These are phyloP conservation scores for Semnornis frantzii DNA, from an alignment of 2,113 vertebrate species.

Conservation along the genomic window DNA sequence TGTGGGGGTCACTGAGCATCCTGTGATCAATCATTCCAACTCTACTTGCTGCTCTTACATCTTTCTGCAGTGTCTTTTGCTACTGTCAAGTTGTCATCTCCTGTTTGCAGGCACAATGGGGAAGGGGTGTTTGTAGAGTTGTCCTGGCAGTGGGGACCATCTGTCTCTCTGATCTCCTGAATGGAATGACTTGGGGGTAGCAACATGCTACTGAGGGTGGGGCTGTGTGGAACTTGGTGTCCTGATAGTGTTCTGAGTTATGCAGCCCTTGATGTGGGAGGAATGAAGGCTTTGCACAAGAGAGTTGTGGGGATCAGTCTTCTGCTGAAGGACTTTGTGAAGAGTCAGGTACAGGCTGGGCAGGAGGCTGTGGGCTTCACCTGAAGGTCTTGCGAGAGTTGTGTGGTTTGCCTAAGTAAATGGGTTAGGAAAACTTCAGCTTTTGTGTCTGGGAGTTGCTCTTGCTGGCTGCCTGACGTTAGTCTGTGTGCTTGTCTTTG, in stretches of 20 bases:
- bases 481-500: neutral
- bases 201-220: fast-evolving
- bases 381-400: neutral
- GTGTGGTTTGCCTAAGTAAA: neutral
- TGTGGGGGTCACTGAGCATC: neutral
- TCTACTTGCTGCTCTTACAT: neutral
- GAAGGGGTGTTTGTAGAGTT: neutral
- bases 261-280: neutral
- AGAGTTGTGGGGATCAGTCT: neutral
- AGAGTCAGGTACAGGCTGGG: neutral
- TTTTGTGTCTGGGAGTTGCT: neutral
- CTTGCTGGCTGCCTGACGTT: neutral
- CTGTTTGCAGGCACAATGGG: fast-evolving
- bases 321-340: neutral
- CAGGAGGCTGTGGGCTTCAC: fast-evolving
- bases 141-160: fast-evolving
- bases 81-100: neutral
- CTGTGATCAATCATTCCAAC: neutral
- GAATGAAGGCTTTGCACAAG: neutral
- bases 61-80: neutral
- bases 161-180: neutral
- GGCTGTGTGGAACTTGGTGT: neutral
- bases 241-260: neutral
- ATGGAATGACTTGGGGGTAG: neutral
- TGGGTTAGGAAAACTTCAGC: neutral